Percentiles rank a stretch among this genome's conserved stretches.
These are phyloP conservation scores for Apodemia zela DNA, from an alignment of 2,888 invertebrate genomes.

Conservation along the genomic window DNA sequence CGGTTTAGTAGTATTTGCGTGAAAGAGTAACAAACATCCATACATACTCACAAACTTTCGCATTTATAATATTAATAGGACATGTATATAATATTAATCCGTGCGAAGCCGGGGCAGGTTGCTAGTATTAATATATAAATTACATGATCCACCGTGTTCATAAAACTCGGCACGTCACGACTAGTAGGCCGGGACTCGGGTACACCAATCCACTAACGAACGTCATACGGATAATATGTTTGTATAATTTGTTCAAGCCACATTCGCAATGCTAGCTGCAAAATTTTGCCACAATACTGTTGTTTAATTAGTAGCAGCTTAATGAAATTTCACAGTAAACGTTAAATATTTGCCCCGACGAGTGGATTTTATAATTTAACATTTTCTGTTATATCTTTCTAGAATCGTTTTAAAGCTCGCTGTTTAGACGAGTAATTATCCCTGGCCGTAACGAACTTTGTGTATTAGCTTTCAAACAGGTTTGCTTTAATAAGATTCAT, in stretches of 20 bases:
- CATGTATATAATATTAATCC: no score
- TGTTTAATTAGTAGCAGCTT: conserved; percentile 49
- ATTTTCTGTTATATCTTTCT: conserved; percentile 38
- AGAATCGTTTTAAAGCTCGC: conserved; percentile 12
- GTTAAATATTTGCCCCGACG: conserved; percentile 43
- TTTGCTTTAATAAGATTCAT: conserved; percentile 11
- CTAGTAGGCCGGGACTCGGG: neutral
- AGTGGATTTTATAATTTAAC: conserved; percentile 42
- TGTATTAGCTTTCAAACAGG: conserved; percentile 15
- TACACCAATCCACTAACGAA: conserved; percentile 15
- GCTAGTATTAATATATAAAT: no score
- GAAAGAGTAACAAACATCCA: no score
- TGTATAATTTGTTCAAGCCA: conserved; percentile 39
- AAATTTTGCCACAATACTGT: conserved; percentile 39
- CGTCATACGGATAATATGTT: conserved; percentile 28
- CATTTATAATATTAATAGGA: no score
- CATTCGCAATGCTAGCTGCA: conserved; percentile 34
- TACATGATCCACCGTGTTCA: neutral
- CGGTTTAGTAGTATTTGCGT: no score
- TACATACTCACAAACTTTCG: no score
- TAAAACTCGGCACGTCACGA: conserved; percentile 8
- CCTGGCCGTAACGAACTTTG: conserved; percentile 12
- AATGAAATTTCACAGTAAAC: conserved; percentile 47
- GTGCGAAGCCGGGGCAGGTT: no score
- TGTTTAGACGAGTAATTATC: conserved; percentile 13